Base-by-base conservation (phyloP, 2,113 vertebrate genomes). In the Leuciscus idus region DNA sequence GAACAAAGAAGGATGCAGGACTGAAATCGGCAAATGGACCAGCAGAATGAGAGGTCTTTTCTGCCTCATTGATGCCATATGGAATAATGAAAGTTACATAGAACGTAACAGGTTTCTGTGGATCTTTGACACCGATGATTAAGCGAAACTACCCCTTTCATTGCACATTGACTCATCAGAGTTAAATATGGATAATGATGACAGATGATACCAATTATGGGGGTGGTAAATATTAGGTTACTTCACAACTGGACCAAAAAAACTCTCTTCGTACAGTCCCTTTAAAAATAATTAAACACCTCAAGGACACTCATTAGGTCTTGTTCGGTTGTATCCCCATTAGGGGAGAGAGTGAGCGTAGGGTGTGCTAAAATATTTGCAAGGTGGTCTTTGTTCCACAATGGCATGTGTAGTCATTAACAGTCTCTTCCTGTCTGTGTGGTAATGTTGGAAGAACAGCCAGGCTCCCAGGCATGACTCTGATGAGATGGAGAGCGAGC, bases 21-120 rank as follows among this genome's bases (percentile, higher is more conserved):
- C 85, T 28, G 36, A 74, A 82, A 80, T 74, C 30, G 75, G 64
- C 85, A 87, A 83, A 82, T 78, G 88, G 86, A 79, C 79, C 83
- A 48, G 55, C 79, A 83, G 55, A 83, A 48, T 55, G 57, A 85
- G 43, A 72, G 64, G 46, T 50, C 77, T 89, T 89, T 89, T 87
- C 86, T 85, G 86, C 86, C 84, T 89, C 86, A 75, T 81, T 84
- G 74, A 74, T 75, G 83, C 83, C 88, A 85, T 89, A 83, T 87
- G 88, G 86, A 85, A 83, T 64, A 78, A 80, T 79, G 74, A 74
- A 85, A 83, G 79, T 85, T 83, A 66, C 88, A 85, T 33, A 62
- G 85, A 73, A 83, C 55, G 55, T 72, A 87, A 62, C 84, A 73
- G 83, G 86, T 83, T 66, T 84, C 4, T 12, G 83, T 15, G 64